A percentile compares a stretch with the other conserved stretches of the same genome.
phyloP scores from a whole-genome alignment of 2,113 vertebrate genomes.

The Procavia capensis region DNA sequence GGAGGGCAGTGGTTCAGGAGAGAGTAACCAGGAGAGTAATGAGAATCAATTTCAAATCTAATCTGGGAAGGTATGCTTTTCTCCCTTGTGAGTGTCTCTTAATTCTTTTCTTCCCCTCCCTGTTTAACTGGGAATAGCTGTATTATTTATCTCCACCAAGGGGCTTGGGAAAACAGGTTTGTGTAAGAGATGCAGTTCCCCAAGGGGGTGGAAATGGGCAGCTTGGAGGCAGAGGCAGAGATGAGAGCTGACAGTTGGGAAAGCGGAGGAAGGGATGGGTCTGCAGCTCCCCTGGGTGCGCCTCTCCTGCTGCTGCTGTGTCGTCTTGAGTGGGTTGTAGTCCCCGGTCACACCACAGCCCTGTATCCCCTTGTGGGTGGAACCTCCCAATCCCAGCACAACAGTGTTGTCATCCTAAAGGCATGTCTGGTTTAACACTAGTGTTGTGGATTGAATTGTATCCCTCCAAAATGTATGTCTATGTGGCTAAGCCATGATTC shows the following conservation, averaged over 20 bases:
- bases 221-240: slow-evolving; percentile 38
- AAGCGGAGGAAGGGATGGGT: rapidly evolving
- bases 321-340: not conserved
- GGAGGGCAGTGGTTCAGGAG: not conserved
- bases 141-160: slow-evolving; percentile 62
- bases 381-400: not conserved
- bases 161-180: slow-evolving; percentile 47
- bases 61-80: slow-evolving; percentile 65
- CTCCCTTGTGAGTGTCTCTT: slow-evolving; percentile 77
- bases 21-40: slow-evolving; percentile 73
- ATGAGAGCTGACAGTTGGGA: not conserved
- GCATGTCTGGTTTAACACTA: not conserved
- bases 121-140: slow-evolving; percentile 56
- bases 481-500: no score
- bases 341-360: not conserved
- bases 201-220: slow-evolving; percentile 34
- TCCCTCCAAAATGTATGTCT: no score
- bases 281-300: not conserved
- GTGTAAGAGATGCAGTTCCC: slow-evolving; percentile 47
- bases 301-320: not conserved
- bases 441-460: no score
- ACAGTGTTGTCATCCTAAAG: not conserved
- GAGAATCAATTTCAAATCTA: slow-evolving; percentile 76
- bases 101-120: slow-evolving; percentile 75
- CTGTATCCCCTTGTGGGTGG: not conserved